phyloP scores from a whole-genome alignment of 37 sponge, comb jelly and placozoan species.

The Spongia lamella region DNA sequence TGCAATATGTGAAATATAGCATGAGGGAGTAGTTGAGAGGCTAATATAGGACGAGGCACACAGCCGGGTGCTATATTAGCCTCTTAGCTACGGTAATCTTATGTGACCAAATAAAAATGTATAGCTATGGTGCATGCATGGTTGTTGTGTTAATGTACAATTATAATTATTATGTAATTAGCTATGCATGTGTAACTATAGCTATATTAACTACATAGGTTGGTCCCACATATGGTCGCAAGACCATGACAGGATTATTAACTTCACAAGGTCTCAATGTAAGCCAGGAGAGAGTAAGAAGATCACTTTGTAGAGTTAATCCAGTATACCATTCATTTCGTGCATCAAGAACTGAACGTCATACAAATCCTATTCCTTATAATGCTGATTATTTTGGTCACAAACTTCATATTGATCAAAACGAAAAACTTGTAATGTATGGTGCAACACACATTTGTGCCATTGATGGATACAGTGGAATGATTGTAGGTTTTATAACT shows the following conservation, averaged over 20 bases:
- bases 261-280: conserved; percentile 11
- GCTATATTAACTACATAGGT: too few species aligned
- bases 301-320: conserved; percentile 19
- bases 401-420: conserved; percentile 70
- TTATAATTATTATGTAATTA: too few species aligned
- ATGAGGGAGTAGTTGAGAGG: too few species aligned
- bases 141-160: too few species aligned
- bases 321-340: conserved; percentile 13
- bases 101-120: too few species aligned
- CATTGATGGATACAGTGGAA: conserved; percentile 63
- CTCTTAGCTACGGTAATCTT: too few species aligned
- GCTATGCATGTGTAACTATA: too few species aligned
- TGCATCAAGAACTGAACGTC: neutral
- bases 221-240: conserved; percentile 19
- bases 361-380: conserved; percentile 59
- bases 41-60: too few species aligned
- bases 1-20: too few species aligned
- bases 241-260: conserved; percentile 33
- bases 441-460: conserved; percentile 65
- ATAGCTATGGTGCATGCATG: too few species aligned
- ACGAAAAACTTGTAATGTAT: conserved; percentile 70
- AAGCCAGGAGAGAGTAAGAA: conserved; percentile 23
- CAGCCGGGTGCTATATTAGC: too few species aligned
- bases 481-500: conserved; percentile 49
- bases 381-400: conserved; percentile 62